Conservation (phyloP, 2,888 invertebrate genomes). For the Melinaea menophilus region DNA sequence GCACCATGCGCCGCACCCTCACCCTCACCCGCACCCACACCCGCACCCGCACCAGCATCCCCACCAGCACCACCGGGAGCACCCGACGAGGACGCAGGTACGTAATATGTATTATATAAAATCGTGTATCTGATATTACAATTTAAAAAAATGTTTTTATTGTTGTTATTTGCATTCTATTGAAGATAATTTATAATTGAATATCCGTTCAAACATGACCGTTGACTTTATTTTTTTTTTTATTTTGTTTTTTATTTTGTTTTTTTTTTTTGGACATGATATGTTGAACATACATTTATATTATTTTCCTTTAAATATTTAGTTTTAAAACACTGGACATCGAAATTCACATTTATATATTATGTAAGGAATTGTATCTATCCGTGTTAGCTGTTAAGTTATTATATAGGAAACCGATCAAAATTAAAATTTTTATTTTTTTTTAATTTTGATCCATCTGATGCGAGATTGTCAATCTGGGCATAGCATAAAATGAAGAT, state of each 20-base stretch:
- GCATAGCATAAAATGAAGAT: slow-evolving; percentile 47
- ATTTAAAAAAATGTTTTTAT: no score
- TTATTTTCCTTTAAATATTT: not conserved
- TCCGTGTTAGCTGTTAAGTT: slow-evolving; percentile 9
- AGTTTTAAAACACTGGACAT: slow-evolving; percentile 1
- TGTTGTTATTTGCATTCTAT: no score
- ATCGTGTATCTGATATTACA: no score
- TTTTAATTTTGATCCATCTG: slow-evolving; percentile 10
- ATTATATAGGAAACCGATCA: slow-evolving; percentile 5
- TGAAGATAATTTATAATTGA: no score
- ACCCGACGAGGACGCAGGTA: slow-evolving; percentile 52
- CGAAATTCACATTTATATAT: not conserved
- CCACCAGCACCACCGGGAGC: slow-evolving; percentile 41
- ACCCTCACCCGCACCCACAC: slow-evolving; percentile 35
- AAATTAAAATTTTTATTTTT: not conserved
- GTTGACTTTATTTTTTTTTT: no score
- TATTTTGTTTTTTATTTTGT: no score
- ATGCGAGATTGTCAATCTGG: slow-evolving; percentile 45
- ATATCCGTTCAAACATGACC: no score
- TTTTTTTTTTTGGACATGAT: no score
- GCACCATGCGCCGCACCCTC: slow-evolving; percentile 41
- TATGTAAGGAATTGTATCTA: slow-evolving; percentile 9
- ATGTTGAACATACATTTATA: no score
- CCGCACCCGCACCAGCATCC: slow-evolving; percentile 37
- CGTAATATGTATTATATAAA: not conserved